Conservation (phyloP, 2,113 vertebrate species). For the Platysternon megacephalum region DNA sequence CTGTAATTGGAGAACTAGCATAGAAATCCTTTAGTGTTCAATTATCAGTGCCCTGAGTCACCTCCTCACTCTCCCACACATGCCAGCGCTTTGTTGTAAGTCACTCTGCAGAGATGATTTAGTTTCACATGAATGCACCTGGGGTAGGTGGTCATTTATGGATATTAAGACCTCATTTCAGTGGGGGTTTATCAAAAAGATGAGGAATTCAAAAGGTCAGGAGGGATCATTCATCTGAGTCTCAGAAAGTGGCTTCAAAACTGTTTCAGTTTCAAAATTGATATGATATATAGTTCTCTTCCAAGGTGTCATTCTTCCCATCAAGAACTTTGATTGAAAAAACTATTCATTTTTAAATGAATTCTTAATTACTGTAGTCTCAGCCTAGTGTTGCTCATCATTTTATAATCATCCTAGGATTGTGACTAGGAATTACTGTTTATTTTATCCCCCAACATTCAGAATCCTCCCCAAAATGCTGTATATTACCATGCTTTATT, state of each 20-base stretch:
- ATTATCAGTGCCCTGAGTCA: slow-evolving; percentile 2
- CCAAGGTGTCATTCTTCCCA: slow-evolving; percentile 15
- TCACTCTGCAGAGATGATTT: slow-evolving; percentile 41
- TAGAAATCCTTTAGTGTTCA: slow-evolving; percentile 9
- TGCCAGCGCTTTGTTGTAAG: slow-evolving; percentile 15
- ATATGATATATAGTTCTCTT: slow-evolving; percentile 12
- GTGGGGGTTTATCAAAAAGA: slow-evolving; percentile 39
- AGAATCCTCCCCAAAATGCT: background rate
- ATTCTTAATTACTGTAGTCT: slow-evolving; percentile 2
- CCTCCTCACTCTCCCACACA: slow-evolving; percentile 38
- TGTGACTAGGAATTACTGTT: background rate
- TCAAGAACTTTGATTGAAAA: background rate
- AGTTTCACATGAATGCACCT: slow-evolving; percentile 25
- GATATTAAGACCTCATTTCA: background rate
- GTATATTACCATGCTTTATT: background rate
- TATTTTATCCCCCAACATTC: background rate
- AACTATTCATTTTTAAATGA: background rate
- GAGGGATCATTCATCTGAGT: slow-evolving; percentile 1
- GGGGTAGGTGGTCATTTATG: slow-evolving; percentile 3
- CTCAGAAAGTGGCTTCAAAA: background rate
- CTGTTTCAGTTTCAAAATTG: background rate
- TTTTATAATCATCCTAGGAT: background rate
- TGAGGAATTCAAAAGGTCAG: slow-evolving; percentile 30
- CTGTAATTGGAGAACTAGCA: background rate
- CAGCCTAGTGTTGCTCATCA: background rate